Evolutionary conservation across 2,888 invertebrate species (phyloP).

Genomic region (Cyrtodaria siliqua): DNA sequence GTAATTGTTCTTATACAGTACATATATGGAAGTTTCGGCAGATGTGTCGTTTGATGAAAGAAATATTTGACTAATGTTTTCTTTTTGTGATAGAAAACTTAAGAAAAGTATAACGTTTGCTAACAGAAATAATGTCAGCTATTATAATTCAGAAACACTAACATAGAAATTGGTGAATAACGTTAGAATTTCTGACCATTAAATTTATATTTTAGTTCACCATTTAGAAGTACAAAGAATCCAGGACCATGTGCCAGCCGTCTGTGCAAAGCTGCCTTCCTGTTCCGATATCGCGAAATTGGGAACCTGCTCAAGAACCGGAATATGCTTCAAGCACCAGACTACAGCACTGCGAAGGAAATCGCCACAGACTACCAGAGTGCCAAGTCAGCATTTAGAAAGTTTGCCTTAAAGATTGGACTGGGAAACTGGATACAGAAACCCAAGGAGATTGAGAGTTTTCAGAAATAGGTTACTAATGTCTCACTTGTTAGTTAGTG

Average conservation of each 20-base stretch:
- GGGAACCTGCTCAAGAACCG: slow-evolving; percentile 67
- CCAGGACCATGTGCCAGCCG: slow-evolving; percentile 74
- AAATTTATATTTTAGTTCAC: slow-evolving; percentile 77
- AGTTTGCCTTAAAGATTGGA: slow-evolving; percentile 70
- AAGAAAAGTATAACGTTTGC: too few species aligned
- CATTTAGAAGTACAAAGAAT: slow-evolving; percentile 70
- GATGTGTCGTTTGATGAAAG: too few species aligned
- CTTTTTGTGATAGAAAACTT: too few species aligned
- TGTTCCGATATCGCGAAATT: slow-evolving; percentile 78
- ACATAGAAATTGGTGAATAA: too few species aligned
- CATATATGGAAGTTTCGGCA: too few species aligned
- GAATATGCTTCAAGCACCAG: slow-evolving; percentile 57
- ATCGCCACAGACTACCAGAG: slow-evolving; percentile 71
- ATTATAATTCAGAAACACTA: too few species aligned
- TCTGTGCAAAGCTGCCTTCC: slow-evolving; percentile 82
- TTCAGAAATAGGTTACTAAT: slow-evolving; percentile 68
- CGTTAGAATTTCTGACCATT: too few species aligned
- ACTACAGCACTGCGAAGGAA: slow-evolving; percentile 72
- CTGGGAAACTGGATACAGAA: slow-evolving; percentile 81
- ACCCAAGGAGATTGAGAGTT: slow-evolving; percentile 73
- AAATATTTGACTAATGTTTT: too few species aligned
- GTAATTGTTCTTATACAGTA: too few species aligned
- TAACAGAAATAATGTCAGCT: too few species aligned
- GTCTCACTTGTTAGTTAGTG: too few species aligned
- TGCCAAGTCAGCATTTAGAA: slow-evolving; percentile 73